These are phyloP conservation scores for Aleiodes testaceus DNA, from an alignment of 2,888 invertebrate species.

Conservation along the genomic window DNA sequence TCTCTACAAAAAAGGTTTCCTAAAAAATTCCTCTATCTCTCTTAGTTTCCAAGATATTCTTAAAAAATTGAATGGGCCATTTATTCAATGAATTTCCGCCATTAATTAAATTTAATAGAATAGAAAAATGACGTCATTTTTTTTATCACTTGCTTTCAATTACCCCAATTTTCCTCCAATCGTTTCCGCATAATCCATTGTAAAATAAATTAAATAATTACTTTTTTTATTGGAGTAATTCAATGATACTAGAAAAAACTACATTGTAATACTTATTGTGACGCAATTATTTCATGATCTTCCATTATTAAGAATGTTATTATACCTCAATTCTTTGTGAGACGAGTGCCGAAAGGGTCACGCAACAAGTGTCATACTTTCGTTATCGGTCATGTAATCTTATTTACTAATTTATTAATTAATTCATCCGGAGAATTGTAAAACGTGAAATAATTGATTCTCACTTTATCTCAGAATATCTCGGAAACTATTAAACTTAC, in stretches of 20 bases:
- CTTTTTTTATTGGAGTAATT: constrained; percentile 1
- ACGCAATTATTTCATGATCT: constrained; percentile 22
- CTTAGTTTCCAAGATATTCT: background rate
- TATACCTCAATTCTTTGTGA: constrained; percentile 33
- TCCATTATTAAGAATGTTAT: constrained; percentile 29
- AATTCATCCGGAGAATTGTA: background rate
- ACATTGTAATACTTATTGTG: constrained; percentile 23
- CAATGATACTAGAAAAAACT: background rate
- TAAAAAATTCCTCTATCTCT: too few species aligned
- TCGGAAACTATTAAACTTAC: too few species aligned
- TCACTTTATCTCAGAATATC: too few species aligned
- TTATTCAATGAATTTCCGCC: too few species aligned
- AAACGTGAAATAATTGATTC: background rate
- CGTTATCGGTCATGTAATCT: background rate
- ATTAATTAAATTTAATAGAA: too few species aligned
- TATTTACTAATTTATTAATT: constrained; percentile 3
- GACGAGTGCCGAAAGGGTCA: constrained; percentile 34
- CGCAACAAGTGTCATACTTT: constrained; percentile 39
- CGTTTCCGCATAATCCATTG: constrained; percentile 30
- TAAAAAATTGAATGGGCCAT: background rate
- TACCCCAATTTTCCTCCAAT: background rate
- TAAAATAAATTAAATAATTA: constrained; percentile 15
- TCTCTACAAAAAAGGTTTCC: too few species aligned
- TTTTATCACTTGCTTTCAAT: too few species aligned
- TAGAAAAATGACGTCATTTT: too few species aligned